Base-by-base conservation (phyloP, 2,888 invertebrate genomes). In the Thymelicus sylvestris region DNA sequence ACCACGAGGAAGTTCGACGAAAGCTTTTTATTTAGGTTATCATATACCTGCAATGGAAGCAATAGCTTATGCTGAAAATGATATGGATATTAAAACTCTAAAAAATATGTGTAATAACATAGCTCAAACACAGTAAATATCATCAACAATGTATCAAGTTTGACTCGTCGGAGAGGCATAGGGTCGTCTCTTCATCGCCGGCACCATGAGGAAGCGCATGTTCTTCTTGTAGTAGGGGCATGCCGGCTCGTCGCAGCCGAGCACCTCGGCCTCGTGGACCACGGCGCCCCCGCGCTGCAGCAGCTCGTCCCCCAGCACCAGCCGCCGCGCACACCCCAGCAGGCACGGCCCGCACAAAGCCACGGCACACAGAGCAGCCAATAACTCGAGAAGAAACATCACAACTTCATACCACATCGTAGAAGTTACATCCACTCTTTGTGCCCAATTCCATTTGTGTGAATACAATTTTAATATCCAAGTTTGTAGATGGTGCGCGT, bases 201-300 rank as follows among this genome's bases (percentile, higher is more conserved):
- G 91, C n/a, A 92, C 84, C 89, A 92, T 87, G 19, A 93, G 85
- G 67, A 88, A 90, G 48, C 82, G 82, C 10, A 87, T 74, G 73
- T 92, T 93, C 75, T 91, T 91, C 78, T 91, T 92, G 84, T 93
- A 93, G 73, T 93, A 93, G 0, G 93, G 93, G 65, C 93, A 93
- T 8, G 87, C 85, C 5, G 93, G 93, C 74, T 92, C 93, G 69
- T 93, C 92, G 75, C 93, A 93, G 24, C 93, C 93, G 12, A 87
- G 74, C 2, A 92, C 86, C 44, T 91, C 90, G 0, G 91, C 89
- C 74, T 91, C 87, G 13, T 81, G 86, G 44, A 90, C 60, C 0
- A 73, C 73, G 31, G 57, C 13, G 0, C 82, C 85, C 2, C 84
- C 84, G 59, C 81, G 76, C 50, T 81, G 84, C 60, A 91, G 75